Percentiles rank a stretch among this genome's conserved stretches.
Conservation (phyloP, 2,888 invertebrate species). For the Chaitophorus viminalis region DNA sequence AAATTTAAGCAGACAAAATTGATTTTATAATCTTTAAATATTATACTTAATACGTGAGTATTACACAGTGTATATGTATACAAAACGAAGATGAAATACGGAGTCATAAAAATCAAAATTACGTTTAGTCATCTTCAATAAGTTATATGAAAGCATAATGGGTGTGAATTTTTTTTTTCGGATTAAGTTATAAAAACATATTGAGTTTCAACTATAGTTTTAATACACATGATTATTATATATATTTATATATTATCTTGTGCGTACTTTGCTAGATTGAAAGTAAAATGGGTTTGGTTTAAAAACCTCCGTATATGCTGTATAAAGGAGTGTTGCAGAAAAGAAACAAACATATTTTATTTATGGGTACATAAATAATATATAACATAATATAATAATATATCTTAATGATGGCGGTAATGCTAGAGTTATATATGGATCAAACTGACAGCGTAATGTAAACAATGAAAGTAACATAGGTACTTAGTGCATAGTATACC, state of each 20-base stretch:
- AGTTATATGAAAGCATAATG: slow-evolving; percentile 25
- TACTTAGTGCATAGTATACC: not conserved
- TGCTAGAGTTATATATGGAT: not conserved
- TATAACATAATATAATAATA: not conserved
- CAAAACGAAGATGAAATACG: not conserved
- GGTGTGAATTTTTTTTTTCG: slow-evolving; percentile 17
- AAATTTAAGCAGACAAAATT: slow-evolving; percentile 18
- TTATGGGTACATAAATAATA: no score
- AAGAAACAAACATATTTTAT: not conserved
- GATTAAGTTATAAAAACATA: slow-evolving; percentile 11
- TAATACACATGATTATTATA: not conserved
- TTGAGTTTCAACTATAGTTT: slow-evolving; percentile 2
- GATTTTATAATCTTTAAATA: no score
- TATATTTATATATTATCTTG: not conserved
- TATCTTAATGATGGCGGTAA: not conserved
- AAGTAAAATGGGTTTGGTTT: slow-evolving; percentile 5
- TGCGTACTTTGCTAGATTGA: not conserved
- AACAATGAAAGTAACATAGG: not conserved
- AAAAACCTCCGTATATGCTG: not conserved
- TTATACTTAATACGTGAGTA: not conserved
- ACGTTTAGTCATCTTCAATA: slow-evolving; percentile 20
- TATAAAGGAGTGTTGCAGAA: not conserved
- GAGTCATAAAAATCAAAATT: not conserved
- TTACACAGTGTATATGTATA: not conserved
- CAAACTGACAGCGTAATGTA: not conserved